These are phyloP conservation scores for Latrodectus hesperus DNA, from an alignment of 2,888 invertebrate species.

Conservation along the genomic window DNA sequence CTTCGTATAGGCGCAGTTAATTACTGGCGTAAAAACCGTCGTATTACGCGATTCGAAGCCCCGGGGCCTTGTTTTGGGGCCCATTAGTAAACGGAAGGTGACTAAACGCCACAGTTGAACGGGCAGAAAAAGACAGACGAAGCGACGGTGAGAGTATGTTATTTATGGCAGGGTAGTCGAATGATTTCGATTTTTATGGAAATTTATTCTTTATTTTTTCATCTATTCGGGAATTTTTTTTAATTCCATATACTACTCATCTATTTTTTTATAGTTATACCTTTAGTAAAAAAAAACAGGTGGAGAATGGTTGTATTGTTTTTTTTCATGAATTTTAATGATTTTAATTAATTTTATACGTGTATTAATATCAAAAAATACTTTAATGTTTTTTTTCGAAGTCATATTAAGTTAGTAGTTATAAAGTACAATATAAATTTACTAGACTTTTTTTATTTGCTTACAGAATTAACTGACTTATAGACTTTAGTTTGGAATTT, in stretches of 20 bases:
- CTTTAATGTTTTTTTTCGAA: no score
- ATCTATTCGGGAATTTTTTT: neutral
- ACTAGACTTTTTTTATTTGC: no score
- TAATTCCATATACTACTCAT: neutral
- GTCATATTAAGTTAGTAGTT: no score
- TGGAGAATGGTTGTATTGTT: neutral
- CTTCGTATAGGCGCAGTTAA: constrained; percentile 33
- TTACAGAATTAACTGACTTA: no score
- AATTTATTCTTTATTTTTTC: neutral
- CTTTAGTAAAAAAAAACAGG: neutral
- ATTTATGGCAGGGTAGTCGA: neutral
- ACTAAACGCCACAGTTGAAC: constrained; percentile 25
- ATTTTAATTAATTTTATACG: neutral
- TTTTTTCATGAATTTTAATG: neutral
- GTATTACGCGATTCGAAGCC: constrained; percentile 50
- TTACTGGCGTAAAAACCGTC: constrained; percentile 65
- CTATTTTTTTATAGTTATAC: neutral
- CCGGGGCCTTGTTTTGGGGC: constrained; percentile 46
- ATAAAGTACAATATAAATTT: no score
- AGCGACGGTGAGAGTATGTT: neutral
- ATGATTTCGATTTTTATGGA: neutral
- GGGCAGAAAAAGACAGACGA: neutral
- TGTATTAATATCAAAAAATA: no score
- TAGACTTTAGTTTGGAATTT: no score
- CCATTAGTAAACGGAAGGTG: constrained; percentile 67